These are phyloP conservation scores for Melinopterus prodromus DNA, from an alignment of 2,888 invertebrate species.

Conservation along the genomic window DNA sequence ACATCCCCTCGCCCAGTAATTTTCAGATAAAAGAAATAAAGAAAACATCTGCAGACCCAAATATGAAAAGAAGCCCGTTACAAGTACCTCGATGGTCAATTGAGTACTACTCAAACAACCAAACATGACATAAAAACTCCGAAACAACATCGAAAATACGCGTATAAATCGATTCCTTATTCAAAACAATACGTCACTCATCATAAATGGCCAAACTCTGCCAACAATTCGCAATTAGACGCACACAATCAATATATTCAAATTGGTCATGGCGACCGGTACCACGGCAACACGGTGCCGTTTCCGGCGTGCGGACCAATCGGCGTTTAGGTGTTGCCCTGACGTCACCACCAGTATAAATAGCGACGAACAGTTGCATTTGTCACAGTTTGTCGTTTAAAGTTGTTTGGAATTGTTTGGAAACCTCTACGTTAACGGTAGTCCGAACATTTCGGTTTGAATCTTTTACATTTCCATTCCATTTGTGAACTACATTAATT, in stretches of 20 bases:
- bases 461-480: conserved; percentile 16
- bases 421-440: conserved; percentile 72
- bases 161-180: neutral
- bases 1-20: neutral
- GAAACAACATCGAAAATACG: neutral
- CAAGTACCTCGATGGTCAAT: neutral
- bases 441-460: conserved; percentile 58
- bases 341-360: conserved; percentile 66
- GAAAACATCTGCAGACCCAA: neutral
- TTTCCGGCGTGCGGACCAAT: conserved; percentile 61
- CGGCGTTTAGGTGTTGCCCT: conserved; percentile 62
- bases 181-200: neutral
- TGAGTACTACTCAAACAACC: neutral
- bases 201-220: neutral
- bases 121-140: neutral
- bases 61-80: neutral
- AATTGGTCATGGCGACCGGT: conserved; percentile 23
- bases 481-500: conserved; percentile 30
- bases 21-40: neutral
- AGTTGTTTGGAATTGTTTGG: conserved; percentile 68
- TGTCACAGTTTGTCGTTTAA: conserved; percentile 40
- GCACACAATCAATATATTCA: conserved; percentile 23
- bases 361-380: conserved; percentile 61
- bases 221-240: neutral
- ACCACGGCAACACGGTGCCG: conserved; percentile 34